These are phyloP conservation scores for Venusia cambrica DNA, from an alignment of 2,888 invertebrate species.

Conservation along the genomic window DNA sequence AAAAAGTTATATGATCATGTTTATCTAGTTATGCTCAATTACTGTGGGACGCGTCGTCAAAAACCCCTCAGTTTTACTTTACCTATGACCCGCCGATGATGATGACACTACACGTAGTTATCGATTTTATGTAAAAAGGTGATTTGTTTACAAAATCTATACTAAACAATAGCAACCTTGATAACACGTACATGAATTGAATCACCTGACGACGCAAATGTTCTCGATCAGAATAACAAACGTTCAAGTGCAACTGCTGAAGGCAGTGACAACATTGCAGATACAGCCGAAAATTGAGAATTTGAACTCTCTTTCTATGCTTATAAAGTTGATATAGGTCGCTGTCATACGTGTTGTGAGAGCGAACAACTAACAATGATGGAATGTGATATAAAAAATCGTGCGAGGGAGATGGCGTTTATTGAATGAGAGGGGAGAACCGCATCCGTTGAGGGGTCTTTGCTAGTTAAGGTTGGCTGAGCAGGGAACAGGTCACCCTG, in stretches of 20 bases:
- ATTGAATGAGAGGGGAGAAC: slow-evolving; percentile 36
- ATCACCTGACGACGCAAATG: slow-evolving; percentile 17
- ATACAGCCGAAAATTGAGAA: slow-evolving; percentile 11
- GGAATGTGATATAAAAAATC: slow-evolving; percentile 68
- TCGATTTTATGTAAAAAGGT: too few species aligned
- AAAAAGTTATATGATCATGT: too few species aligned
- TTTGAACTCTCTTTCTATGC: slow-evolving; percentile 30
- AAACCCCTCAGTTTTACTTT: too few species aligned
- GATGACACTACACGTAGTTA: too few species aligned
- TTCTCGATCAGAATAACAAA: slow-evolving; percentile 20
- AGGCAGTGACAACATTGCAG: slow-evolving; percentile 23
- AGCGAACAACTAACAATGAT: slow-evolving; percentile 57
- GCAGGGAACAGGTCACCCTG: slow-evolving; percentile 17
- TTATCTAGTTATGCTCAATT: too few species aligned
- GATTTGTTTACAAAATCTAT: too few species aligned
- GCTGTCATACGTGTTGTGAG: slow-evolving; percentile 62
- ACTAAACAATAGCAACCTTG: too few species aligned
- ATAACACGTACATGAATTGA: slow-evolving; percentile 11
- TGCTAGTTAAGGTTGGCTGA: slow-evolving; percentile 12
- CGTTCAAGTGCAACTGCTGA: slow-evolving; percentile 28
- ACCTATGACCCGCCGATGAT: too few species aligned
- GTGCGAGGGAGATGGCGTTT: slow-evolving; percentile 39
- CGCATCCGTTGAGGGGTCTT: slow-evolving; percentile 51
- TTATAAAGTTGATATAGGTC: slow-evolving; percentile 36
- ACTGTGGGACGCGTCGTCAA: too few species aligned